These are phyloP conservation scores for Drosophila eugracilis DNA, from an alignment of 1,140 invertebrate genomes.

Conservation along the genomic window DNA sequence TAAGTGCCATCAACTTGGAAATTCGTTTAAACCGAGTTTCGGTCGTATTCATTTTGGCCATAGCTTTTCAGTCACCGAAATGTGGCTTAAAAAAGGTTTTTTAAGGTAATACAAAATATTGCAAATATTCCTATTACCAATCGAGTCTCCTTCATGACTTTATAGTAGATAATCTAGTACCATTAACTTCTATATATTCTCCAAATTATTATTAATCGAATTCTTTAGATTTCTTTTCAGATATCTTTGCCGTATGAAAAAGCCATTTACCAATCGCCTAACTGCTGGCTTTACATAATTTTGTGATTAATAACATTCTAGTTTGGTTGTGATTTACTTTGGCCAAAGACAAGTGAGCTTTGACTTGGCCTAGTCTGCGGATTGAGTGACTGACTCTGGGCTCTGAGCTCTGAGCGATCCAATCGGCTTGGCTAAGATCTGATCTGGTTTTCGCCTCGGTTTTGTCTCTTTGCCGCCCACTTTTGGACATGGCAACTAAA, in stretches of 20 bases:
- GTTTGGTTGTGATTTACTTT: slow-evolving; percentile 23
- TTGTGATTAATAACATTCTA: slow-evolving; percentile 3
- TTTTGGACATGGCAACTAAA: slow-evolving; percentile 29
- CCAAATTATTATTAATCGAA: neutral
- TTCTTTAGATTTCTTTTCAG: neutral
- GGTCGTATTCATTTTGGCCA: too few species aligned
- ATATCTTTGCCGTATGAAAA: neutral
- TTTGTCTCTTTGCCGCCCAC: slow-evolving; percentile 38
- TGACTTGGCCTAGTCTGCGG: slow-evolving; percentile 29
- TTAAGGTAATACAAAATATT: too few species aligned
- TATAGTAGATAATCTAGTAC: too few species aligned
- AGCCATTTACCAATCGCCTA: neutral
- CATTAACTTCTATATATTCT: too few species aligned
- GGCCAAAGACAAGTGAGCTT: slow-evolving; percentile 9
- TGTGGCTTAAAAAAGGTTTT: too few species aligned
- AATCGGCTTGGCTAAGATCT: slow-evolving; percentile 10
- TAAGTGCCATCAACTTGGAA: neutral
- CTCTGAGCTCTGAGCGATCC: neutral
- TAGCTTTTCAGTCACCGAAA: too few species aligned
- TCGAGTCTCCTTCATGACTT: too few species aligned
- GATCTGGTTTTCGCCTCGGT: slow-evolving; percentile 26
- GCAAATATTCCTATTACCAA: too few species aligned
- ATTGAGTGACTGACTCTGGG: neutral
- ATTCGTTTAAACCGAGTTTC: slow-evolving; percentile 1
- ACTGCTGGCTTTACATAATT: slow-evolving; percentile 6